A percentile compares a stretch with the other conserved stretches of the same genome.
These are phyloP conservation scores for Brenthis hecate DNA, from an alignment of 2,888 invertebrate genomes.

Conservation along the genomic window DNA sequence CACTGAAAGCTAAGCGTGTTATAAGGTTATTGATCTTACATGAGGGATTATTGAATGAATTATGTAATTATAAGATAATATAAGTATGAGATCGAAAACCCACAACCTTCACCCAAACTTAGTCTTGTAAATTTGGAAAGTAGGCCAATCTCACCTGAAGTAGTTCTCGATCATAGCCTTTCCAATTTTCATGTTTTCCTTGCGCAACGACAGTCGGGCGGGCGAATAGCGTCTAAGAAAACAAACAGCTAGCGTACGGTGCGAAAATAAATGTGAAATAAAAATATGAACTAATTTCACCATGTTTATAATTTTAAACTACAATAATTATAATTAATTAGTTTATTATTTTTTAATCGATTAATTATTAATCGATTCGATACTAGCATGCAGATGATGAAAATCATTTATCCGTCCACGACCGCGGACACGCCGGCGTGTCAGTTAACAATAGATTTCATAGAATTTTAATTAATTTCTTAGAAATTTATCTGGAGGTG, in stretches of 20 bases:
- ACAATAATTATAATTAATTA: no score
- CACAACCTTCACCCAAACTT: conserved; percentile 8
- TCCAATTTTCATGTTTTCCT: conserved; percentile 89
- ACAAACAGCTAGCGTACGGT: conserved; percentile 68
- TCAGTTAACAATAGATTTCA: no score
- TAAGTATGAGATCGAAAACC: neutral
- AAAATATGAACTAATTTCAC: conserved; percentile 22
- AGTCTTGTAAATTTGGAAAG: neutral
- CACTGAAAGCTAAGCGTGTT: conserved; percentile 6
- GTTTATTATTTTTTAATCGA: no score
- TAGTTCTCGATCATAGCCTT: conserved; percentile 90
- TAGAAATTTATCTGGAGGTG: no score
- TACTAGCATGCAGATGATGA: no score
- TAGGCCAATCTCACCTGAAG: conserved; percentile 85
- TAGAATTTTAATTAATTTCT: no score
- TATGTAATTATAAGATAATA: neutral
- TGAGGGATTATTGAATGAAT: neutral
- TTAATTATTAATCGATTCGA: no score
- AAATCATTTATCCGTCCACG: neutral
- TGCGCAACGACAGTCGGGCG: conserved; percentile 90
- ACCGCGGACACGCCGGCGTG: no score
- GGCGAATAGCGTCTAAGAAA: conserved; percentile 92
- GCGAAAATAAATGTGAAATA: conserved; percentile 38
- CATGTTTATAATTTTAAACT: neutral
- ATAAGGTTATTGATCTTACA: neutral